Base-by-base conservation (phyloP, 2,797 vertebrate species). In the Halcyon chelicuti region DNA sequence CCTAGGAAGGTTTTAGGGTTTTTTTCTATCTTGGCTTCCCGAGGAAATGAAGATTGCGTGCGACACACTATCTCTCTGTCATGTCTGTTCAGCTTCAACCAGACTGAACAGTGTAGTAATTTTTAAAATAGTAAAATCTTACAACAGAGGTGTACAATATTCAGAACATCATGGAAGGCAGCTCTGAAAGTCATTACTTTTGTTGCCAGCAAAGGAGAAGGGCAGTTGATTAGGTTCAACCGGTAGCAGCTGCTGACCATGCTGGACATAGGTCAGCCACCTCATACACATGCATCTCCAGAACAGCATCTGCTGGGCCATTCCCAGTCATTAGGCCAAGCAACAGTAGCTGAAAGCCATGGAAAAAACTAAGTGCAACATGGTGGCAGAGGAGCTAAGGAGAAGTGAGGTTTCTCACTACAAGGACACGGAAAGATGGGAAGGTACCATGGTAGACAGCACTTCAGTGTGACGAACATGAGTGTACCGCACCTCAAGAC, bases 41-140 rank as follows among this genome's bases (percentile, higher is more conserved):
- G 93, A 96, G 92, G 93, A 94, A 96, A 96, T 78, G 66, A 88
- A 97, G 90, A 62, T 96, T 96, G 95, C 73, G 35, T 95, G 96
- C 94, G 94, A 81, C 90, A 84, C 60, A 55, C 70, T 22, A 2
- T 75, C 80, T 84, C 82, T 86, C 79, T 96, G 94, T 94, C 95
- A 96, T 58, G 71, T 94, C 94, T 93, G 77, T 47, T 97, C 92
- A 95, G 73, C 86, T 94, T 96, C 92, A 96, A 90, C 58, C 16
- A 68, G 84, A 84, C 17, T 90, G 80, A 95, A 75, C 33, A 55
- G 62, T 2, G 0, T 8, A 90, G 55, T 65, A 18, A 37, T 81
- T 88, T 95, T 78, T 79, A 52, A 75, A 86, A 70, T 7, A 90
- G 66, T 49, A 78, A 90, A 47, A 86, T 81, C 66, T 68, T 93